Evolutionary conservation across 1,140 invertebrate genomes (phyloP).

Genomic region (Steinernema feltiae): DNA sequence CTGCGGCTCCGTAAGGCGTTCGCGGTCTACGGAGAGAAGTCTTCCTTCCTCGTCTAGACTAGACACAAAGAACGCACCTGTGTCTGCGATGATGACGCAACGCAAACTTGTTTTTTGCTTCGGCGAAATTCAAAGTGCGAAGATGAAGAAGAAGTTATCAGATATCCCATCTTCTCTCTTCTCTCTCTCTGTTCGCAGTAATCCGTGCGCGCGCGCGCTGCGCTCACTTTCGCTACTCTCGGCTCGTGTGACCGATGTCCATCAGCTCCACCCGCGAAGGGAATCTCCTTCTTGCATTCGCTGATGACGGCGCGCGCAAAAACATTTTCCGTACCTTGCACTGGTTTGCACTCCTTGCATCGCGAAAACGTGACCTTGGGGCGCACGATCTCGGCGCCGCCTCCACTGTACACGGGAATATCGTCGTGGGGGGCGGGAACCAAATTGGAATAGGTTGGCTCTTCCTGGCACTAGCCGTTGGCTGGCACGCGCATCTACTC

Average conservation of each 20-base stretch:
- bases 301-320: neutral
- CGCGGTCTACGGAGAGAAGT: no score
- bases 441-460: constrained; percentile 15
- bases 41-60: neutral
- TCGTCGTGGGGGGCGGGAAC: constrained; percentile 12
- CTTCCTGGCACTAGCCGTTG: constrained; percentile 9
- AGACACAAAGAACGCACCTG: neutral
- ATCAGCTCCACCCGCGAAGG: no score
- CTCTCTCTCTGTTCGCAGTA: neutral
- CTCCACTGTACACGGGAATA: neutral
- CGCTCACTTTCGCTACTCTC: neutral
- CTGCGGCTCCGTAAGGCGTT: no score
- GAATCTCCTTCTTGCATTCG: no score
- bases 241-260: neutral
- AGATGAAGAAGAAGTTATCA: no score
- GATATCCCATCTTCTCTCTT: neutral
- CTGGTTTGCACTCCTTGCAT: constrained; percentile 4
- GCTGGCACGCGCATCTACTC: constrained; percentile 9
- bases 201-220: neutral
- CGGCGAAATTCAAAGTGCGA: no score
- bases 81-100: neutral
- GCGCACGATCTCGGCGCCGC: constrained; percentile 7
- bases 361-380: constrained; percentile 9
- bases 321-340: neutral
- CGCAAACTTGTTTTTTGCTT: neutral